Evolutionary conservation across 1,140 invertebrate genomes (phyloP).

Genomic region (Microplitis mediator): DNA sequence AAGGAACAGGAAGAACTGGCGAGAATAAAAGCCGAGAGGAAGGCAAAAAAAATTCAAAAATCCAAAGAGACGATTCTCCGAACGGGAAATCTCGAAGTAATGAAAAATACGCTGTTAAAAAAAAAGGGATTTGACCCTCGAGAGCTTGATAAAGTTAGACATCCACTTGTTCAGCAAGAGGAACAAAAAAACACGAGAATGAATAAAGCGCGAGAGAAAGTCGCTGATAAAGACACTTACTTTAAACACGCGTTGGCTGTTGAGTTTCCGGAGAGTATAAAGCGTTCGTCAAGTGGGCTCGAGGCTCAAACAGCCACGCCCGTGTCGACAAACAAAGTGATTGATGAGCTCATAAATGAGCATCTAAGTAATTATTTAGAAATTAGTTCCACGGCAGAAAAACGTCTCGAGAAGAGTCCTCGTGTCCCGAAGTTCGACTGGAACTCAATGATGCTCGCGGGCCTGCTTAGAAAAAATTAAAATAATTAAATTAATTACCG

Average conservation of each 20-base stretch:
- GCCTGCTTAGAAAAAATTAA: not conserved
- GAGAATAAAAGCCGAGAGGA: slow-evolving; percentile 38
- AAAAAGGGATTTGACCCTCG: slow-evolving; percentile 56
- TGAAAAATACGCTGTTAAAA: slow-evolving; percentile 51
- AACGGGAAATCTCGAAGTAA: slow-evolving; percentile 50
- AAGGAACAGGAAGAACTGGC: slow-evolving; percentile 42
- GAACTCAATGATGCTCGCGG: slow-evolving; percentile 29
- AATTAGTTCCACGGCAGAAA: slow-evolving; percentile 27
- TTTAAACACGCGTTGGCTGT: slow-evolving; percentile 25
- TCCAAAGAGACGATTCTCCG: slow-evolving; percentile 50
- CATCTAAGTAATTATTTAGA: slow-evolving; percentile 32
- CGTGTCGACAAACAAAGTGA: not conserved
- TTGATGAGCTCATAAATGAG: not conserved
- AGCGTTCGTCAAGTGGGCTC: not conserved
- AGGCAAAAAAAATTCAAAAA: slow-evolving; percentile 40
- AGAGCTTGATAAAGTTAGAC: slow-evolving; percentile 51
- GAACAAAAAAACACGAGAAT: slow-evolving; percentile 51
- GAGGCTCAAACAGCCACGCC: not conserved
- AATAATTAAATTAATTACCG: not conserved
- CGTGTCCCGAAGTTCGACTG: slow-evolving; percentile 33
- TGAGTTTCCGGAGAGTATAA: slow-evolving; percentile 33
- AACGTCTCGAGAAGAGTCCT: slow-evolving; percentile 19
- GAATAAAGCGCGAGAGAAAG: slow-evolving; percentile 39
- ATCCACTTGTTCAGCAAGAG: slow-evolving; percentile 52
- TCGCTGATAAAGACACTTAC: slow-evolving; percentile 26